Conservation (phyloP, 2,113 vertebrate species). For the Lepidothrix coronata region DNA sequence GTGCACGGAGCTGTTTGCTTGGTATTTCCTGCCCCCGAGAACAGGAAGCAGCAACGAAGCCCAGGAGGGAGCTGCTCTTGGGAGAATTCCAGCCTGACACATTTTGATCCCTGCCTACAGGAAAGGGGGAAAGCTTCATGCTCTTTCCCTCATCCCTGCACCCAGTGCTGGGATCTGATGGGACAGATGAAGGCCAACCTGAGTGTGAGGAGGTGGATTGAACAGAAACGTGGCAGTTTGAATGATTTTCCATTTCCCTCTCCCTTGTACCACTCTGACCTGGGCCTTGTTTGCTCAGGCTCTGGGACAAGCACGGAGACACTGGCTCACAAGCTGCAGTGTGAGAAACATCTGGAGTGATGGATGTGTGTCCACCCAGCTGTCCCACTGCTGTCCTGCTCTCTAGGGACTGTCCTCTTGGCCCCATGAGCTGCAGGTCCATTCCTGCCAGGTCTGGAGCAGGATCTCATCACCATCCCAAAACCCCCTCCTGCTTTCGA, state of each 20-base stretch:
- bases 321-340: neutral
- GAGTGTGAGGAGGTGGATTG: neutral
- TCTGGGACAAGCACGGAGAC: neutral
- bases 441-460: neutral
- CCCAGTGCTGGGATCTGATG: neutral
- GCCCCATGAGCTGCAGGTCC: neutral
- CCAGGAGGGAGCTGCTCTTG: conserved; percentile 40
- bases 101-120: neutral
- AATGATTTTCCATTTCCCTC: neutral
- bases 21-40: conserved; percentile 62
- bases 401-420: neutral
- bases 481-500: neutral
- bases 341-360: neutral
- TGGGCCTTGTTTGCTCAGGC: neutral
- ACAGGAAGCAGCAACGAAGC: conserved; percentile 39
- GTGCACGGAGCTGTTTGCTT: conserved; percentile 34
- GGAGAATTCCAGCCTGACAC: conserved; percentile 51
- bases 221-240: neutral
- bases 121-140: neutral
- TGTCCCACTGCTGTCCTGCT: neutral
- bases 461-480: neutral
- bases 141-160: neutral
- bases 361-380: neutral
- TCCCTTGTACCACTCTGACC: neutral
- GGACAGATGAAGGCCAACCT: neutral